Evolutionary conservation across 2,797 vertebrate genomes (phyloP).

Genomic region (Acanthurus lineatus): DNA sequence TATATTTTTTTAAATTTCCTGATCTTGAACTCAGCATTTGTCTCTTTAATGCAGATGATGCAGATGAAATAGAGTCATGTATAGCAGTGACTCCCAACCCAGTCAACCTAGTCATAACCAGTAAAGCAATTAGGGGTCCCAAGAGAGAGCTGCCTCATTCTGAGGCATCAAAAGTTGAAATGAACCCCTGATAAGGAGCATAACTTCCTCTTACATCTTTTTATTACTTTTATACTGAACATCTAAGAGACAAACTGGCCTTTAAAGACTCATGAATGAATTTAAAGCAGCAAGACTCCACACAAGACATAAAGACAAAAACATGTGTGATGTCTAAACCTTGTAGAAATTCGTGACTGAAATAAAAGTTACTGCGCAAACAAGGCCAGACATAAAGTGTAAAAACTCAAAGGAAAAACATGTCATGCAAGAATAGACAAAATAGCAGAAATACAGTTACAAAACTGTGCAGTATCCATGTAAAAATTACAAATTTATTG

Average conservation of each 20-base stretch:
- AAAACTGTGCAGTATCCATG: neutral
- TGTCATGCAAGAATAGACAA: neutral
- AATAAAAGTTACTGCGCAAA: neutral
- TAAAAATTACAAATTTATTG: neutral
- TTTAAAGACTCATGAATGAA: neutral
- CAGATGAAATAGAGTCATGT: accelerated
- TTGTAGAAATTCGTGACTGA: neutral
- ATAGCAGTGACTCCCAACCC: neutral
- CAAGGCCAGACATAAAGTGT: neutral
- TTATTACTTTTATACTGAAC: neutral
- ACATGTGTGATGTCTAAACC: neutral
- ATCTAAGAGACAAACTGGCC: neutral
- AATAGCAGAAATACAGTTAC: neutral
- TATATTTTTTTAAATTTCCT: neutral
- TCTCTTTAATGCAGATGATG: neutral
- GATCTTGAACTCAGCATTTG: neutral
- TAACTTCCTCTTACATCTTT: neutral
- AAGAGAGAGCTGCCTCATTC: neutral
- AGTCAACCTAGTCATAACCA: too few relatives aligned
- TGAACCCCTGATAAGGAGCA: neutral
- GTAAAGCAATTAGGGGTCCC: neutral
- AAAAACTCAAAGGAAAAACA: neutral
- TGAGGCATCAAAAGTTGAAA: neutral
- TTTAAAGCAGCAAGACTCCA: constrained; percentile 3
- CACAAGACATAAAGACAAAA: neutral